phyloP scores from a whole-genome alignment of 2,888 invertebrate species.

The Autographa pulchrina region DNA sequence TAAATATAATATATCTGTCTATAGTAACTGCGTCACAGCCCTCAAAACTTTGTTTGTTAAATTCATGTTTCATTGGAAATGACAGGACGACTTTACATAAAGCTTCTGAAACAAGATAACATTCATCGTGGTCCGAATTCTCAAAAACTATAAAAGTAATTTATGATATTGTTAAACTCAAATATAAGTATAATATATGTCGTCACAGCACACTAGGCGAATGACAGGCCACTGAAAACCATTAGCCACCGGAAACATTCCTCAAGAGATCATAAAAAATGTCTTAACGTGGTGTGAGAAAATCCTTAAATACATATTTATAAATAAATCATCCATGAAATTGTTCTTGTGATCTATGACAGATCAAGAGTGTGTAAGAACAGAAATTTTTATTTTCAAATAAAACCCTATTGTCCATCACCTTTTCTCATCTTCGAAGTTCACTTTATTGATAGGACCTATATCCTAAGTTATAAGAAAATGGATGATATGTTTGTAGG shows the following conservation, averaged over 20 bases:
- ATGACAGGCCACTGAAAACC: conserved; percentile 20
- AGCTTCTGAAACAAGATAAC: neutral
- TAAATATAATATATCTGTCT: conserved; percentile 4
- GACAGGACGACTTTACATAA: conserved; percentile 2
- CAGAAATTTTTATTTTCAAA: no score
- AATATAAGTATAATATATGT: conserved; percentile 31
- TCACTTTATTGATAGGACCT: no score
- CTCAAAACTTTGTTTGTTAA: neutral
- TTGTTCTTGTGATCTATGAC: neutral
- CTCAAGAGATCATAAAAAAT: conserved; percentile 37
- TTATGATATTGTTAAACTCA: conserved; percentile 21
- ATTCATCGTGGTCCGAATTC: neutral
- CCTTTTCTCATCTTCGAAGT: no score
- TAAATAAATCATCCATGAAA: conserved; percentile 4
- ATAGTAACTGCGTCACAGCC: neutral
- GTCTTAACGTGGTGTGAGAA: conserved; percentile 26
- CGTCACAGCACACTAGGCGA: conserved; percentile 15
- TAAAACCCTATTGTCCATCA: no score
- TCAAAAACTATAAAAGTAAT: conserved; percentile 14
- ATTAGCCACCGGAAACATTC: conserved; percentile 50
- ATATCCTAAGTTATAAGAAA: neutral
- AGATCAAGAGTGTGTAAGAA: neutral
- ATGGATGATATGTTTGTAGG: no score
- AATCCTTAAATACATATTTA: conserved; percentile 9
- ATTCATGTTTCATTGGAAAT: neutral